Conservation (phyloP, 2,888 invertebrate genomes). For the Notodonta dromedarius region DNA sequence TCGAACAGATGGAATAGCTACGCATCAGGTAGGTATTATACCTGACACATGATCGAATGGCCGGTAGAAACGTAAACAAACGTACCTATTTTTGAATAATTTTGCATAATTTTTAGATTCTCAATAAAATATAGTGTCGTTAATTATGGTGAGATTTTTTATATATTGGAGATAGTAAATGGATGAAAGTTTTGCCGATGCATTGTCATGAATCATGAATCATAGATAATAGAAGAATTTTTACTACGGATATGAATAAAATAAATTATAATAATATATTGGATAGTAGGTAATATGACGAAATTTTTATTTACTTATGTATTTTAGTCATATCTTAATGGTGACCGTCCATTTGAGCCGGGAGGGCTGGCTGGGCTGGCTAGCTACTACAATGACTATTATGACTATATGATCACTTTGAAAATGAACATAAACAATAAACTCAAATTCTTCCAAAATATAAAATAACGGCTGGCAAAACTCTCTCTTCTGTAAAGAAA, state of each 20-base stretch:
- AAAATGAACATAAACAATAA: neutral
- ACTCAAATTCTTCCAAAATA: too few species aligned
- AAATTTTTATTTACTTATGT: too few species aligned
- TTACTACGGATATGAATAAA: too few species aligned
- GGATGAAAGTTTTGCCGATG: conserved; percentile 10
- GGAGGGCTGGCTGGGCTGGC: too few species aligned
- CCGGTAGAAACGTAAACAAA: neutral
- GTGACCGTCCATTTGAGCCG: too few species aligned
- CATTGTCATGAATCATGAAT: too few species aligned
- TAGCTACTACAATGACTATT: too few species aligned
- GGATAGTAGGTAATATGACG: too few species aligned
- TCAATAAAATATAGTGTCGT: neutral
- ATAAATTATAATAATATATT: too few species aligned
- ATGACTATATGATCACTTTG: neutral
- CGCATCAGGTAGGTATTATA: neutral
- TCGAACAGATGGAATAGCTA: neutral
- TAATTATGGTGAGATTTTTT: conserved; percentile 7
- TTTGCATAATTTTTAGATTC: conserved; percentile 16
- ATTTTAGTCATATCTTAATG: too few species aligned
- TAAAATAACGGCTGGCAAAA: neutral
- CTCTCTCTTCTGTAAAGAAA: neutral
- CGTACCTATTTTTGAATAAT: conserved; percentile 5
- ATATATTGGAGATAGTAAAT: neutral
- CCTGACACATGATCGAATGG: conserved; percentile 1
- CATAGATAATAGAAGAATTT: too few species aligned